Percentiles rank a stretch among this genome's conserved stretches.
phyloP scores from a whole-genome alignment of 2,113 vertebrate species.

The Tinamus guttatus region DNA sequence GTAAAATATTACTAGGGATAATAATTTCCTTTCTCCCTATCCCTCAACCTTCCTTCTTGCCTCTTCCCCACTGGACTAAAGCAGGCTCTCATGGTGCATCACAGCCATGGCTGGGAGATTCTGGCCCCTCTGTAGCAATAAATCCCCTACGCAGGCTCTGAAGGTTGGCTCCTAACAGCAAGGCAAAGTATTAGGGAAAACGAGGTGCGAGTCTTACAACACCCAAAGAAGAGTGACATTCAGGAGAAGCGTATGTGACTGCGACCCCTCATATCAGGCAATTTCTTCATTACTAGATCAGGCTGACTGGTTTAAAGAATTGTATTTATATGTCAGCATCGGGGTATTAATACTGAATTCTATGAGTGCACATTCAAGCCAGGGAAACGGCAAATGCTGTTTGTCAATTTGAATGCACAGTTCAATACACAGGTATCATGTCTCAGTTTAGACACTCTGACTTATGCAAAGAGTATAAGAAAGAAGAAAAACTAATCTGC shows the following conservation, averaged over 20 bases:
- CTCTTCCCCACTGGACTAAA: rapidly evolving
- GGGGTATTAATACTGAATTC: neutral
- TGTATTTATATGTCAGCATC: neutral
- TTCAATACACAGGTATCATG: neutral
- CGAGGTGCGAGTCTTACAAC: rapidly evolving
- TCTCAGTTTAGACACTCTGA: neutral
- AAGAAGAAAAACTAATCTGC: neutral
- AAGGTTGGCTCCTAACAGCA: neutral
- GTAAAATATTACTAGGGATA: neutral
- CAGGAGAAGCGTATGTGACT: neutral
- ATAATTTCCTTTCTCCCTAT: neutral
- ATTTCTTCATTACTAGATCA: neutral
- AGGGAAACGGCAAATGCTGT: neutral
- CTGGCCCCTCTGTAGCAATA: neutral
- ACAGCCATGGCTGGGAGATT: neutral
- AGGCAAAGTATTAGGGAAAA: rapidly evolving
- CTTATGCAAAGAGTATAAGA: neutral
- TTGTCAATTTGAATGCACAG: neutral
- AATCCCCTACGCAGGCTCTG: rapidly evolving
- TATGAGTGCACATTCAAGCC: neutral
- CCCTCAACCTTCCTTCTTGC: neutral
- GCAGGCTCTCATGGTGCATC: rapidly evolving
- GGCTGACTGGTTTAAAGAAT: neutral
- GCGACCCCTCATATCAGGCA: neutral
- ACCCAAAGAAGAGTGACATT: rapidly evolving